phyloP scores from a whole-genome alignment of 2,888 invertebrate genomes.

The Chrysomela aeneicollis region DNA sequence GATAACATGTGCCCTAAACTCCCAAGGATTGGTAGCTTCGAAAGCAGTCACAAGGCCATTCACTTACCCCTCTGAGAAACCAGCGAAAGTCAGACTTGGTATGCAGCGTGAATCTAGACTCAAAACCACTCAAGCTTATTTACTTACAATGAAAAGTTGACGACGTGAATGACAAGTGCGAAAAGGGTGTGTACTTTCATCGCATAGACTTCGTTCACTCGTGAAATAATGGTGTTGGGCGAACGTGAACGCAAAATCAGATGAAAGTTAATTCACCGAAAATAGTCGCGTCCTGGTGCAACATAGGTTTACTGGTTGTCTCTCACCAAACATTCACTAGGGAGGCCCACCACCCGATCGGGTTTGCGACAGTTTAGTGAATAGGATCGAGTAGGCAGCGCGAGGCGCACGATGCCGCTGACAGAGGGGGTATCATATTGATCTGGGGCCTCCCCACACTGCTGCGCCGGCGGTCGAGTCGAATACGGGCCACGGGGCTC shows the following conservation, averaged over 20 bases:
- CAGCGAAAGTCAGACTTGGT: neutral
- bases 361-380: conserved; percentile 34
- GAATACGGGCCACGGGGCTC: no score
- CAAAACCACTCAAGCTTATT: conserved; percentile 10
- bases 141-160: conserved; percentile 65
- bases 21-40: no score
- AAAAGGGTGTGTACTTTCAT: conserved; percentile 50
- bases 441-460: conserved; percentile 38
- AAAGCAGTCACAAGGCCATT: conserved; percentile 1
- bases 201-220: conserved; percentile 39
- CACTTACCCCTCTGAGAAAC: conserved; percentile 21
- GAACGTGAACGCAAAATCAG: conserved; percentile 40
- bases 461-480: conserved; percentile 41
- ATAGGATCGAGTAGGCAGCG: conserved; percentile 29
- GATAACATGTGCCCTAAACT: neutral
- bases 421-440: conserved; percentile 39
- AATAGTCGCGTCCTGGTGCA: conserved; percentile 35
- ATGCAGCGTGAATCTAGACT: conserved; percentile 13
- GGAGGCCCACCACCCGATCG: conserved; percentile 32
- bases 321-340: conserved; percentile 40
- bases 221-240: conserved; percentile 31
- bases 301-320: conserved; percentile 38
- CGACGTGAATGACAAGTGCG: conserved; percentile 57
- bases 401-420: conserved; percentile 34
- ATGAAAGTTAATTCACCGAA: conserved; percentile 44